These are phyloP conservation scores for Drosophila acutilabella DNA, from an alignment of 2,888 invertebrate species.

Conservation along the genomic window DNA sequence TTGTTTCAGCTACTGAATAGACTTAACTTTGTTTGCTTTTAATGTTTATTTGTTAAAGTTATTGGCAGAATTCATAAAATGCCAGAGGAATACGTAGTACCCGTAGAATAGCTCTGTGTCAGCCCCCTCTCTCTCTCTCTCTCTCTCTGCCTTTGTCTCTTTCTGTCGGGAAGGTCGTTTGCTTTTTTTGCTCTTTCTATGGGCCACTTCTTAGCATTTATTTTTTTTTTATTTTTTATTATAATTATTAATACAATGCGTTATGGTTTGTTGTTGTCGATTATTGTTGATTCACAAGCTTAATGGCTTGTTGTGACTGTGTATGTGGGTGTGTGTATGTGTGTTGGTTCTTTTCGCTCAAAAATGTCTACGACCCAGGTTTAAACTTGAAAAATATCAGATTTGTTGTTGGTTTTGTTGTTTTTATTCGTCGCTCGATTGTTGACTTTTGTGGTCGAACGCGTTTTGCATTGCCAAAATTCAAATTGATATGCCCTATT, in stretches of 20 bases:
- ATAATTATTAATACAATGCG: slow-evolving; percentile 37
- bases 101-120: too few species aligned
- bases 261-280: slow-evolving; percentile 24
- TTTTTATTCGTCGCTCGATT: slow-evolving; percentile 48
- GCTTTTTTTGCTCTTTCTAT: slow-evolving; percentile 36
- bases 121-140: too few species aligned
- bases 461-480: slow-evolving; percentile 78
- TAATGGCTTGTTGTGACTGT: slow-evolving; percentile 23
- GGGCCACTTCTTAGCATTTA: slow-evolving; percentile 39
- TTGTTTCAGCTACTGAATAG: not conserved
- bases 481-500: slow-evolving; percentile 53
- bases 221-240: slow-evolving; percentile 27
- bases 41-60: slow-evolving; percentile 26
- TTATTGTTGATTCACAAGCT: slow-evolving; percentile 51
- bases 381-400: slow-evolving; percentile 69
- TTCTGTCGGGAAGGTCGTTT: slow-evolving; percentile 53
- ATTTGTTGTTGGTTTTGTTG: slow-evolving; percentile 23
- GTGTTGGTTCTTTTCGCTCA: slow-evolving; percentile 43
- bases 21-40: slow-evolving; percentile 24
- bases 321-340: not conserved
- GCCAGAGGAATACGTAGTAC: slow-evolving; percentile 28
- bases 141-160: not conserved
- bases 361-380: slow-evolving; percentile 39
- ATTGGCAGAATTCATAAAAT: slow-evolving; percentile 36
- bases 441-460: slow-evolving; percentile 66